Percentiles rank a stretch among this genome's conserved stretches.
These are phyloP conservation scores for Heliconius sara DNA, from an alignment of 2,888 invertebrate genomes.

Conservation along the genomic window DNA sequence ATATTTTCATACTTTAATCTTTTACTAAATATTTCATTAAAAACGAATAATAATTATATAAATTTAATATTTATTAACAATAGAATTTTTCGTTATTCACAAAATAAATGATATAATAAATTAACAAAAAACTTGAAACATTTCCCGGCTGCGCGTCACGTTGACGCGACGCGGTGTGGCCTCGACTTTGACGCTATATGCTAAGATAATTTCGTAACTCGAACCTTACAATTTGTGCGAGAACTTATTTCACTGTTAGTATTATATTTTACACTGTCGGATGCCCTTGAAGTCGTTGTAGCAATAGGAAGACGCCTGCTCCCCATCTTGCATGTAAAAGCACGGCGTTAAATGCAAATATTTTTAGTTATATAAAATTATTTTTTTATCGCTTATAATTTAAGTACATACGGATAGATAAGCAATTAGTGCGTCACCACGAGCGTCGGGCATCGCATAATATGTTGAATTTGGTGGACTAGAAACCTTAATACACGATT, in stretches of 20 bases:
- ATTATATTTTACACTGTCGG: conserved; percentile 18
- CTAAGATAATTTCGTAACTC: conserved; percentile 41
- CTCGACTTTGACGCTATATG: conserved; percentile 45
- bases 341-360: no score
- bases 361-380: not conserved
- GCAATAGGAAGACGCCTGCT: no score
- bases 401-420: not conserved
- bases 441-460: not conserved
- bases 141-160: conserved; percentile 37
- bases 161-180: conserved; percentile 39
- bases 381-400: not conserved
- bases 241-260: conserved; percentile 26
- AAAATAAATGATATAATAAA: conserved; percentile 6
- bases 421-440: not conserved
- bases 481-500: not conserved
- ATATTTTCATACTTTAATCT: no score
- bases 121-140: conserved; percentile 19
- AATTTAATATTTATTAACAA: no score
- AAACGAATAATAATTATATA: not conserved
- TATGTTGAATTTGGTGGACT: not conserved
- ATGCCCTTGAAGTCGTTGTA: not conserved
- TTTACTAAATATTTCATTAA: not conserved
- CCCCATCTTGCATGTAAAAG: no score
- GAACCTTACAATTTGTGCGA: conserved; percentile 31
- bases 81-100: not conserved